Evolutionary conservation across 2,888 invertebrate species (phyloP), one percentile per base, ranked within the genome.

Genomic region (Agriopis leucophaearia): DNA sequence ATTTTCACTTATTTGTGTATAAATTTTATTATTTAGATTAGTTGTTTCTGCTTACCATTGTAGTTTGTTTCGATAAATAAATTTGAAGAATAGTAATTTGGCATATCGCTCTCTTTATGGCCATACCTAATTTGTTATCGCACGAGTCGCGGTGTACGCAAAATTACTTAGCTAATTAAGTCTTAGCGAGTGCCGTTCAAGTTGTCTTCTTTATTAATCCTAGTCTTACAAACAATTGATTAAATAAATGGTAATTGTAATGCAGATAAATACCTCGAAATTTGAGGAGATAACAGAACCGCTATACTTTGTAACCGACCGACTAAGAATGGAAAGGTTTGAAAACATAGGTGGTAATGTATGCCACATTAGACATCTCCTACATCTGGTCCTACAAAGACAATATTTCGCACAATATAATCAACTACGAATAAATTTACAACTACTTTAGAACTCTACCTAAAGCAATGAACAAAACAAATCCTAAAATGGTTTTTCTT

Each of bases 81-180:
- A 45, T n/a, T 15, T 15, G 8, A 42, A 42, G 12, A 12, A 2
- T 5, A 42, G 15, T 13, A 50, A 50, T 6, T 27, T 27, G 27
- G 27, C 27, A 50, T 42, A 18, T 64, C 55, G 69, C 81, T 75
- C 0, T 10, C 66, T 78, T 16, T 75, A 42, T 2, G 57, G 62
- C 77, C 70, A 18, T 40, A 68, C 64, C 58, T 13, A 7, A 63
- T 55, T 38, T 70, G 73, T 62, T 68, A 71, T 66, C 60, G 58
- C 67, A 69, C 59, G 72, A 69, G 72, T 68, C 68, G 73, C 64
- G 58, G 73, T 72, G 70, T 78, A 78, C 73, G 76, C 78, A 81
- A 79, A 80, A 78, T 80, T 77, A 78, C 71, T 77, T 77, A 77
- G 82, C 78, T 64, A 83, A 75, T 74, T 74, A 82, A 79, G 77